Conservation (phyloP, 2,797 vertebrate genomes). For the Psittacula derbiana region DNA sequence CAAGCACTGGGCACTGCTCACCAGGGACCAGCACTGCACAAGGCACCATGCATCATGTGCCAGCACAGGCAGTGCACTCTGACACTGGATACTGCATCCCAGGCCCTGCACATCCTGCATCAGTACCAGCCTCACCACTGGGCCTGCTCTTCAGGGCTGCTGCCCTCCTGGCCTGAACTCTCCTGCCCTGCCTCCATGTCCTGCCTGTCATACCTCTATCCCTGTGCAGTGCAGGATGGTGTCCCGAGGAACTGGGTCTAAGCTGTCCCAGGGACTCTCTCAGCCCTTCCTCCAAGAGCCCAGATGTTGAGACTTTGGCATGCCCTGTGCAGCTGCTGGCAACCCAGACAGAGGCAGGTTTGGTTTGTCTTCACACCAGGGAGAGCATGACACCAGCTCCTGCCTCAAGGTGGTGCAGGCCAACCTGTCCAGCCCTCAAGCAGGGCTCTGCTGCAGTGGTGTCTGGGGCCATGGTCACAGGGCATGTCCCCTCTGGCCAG, state of each 20-base stretch:
- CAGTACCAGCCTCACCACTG: not conserved
- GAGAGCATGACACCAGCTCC: not conserved
- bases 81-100: not conserved
- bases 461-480: not conserved
- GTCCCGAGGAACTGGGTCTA: not conserved
- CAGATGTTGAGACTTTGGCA: not conserved
- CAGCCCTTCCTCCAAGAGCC: not conserved
- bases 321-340: not conserved
- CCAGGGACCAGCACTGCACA: not conserved
- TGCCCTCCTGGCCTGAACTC: not conserved
- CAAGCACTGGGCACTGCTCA: not conserved
- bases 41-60: fast-evolving
- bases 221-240: not conserved
- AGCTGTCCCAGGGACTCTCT: not conserved
- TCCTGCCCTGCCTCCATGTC: not conserved
- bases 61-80: fast-evolving
- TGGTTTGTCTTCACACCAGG: not conserved
- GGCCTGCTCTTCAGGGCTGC: not conserved
- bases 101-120: not conserved
- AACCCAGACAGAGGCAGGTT: not conserved
- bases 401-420: not conserved
- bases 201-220: not conserved
- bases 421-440: not conserved
- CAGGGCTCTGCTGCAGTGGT: not conserved
- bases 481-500: not conserved